phyloP scores from a whole-genome alignment of 1,140 invertebrate species.

The Leptopilina boulardi region DNA sequence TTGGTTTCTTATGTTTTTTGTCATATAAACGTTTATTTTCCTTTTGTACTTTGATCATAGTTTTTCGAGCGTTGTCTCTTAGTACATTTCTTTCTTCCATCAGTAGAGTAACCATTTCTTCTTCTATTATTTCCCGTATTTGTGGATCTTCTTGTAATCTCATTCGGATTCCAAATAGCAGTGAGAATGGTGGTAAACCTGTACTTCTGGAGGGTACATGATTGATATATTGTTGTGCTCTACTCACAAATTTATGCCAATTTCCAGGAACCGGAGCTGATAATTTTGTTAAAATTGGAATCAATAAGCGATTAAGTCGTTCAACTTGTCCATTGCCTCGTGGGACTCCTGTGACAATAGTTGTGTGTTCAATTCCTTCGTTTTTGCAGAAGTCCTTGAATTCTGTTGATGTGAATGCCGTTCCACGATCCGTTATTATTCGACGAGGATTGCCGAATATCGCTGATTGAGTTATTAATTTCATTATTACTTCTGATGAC shows the following conservation, averaged over 20 bases:
- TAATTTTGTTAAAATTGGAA: constrained; percentile 44
- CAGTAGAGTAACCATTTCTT: constrained; percentile 28
- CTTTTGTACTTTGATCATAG: neutral
- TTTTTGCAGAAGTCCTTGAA: constrained; percentile 53
- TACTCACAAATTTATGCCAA: constrained; percentile 36
- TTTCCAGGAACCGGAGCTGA: constrained; percentile 56
- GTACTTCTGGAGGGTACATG: constrained; percentile 48
- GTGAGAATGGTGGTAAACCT: constrained; percentile 39
- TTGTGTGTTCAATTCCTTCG: constrained; percentile 60
- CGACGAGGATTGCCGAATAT: constrained; percentile 63
- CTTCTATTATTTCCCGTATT: constrained; percentile 39
- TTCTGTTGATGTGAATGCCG: constrained; percentile 46
- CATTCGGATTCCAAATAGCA: constrained; percentile 43
- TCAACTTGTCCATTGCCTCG: constrained; percentile 61
- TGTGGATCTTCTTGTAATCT: constrained; percentile 25
- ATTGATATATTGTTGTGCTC: constrained; percentile 46
- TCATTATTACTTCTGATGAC: constrained; percentile 45
- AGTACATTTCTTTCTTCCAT: constrained; percentile 34
- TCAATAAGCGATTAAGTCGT: constrained; percentile 54
- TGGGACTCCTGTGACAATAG: constrained; percentile 58
- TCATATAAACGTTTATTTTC: constrained; percentile 45
- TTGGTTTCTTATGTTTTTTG: constrained; percentile 36
- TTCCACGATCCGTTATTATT: constrained; percentile 62
- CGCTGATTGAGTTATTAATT: constrained; percentile 45
- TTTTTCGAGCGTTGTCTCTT: neutral